Base-by-base conservation (phyloP, 2,888 invertebrate species). In the Bimastos eiseni region DNA sequence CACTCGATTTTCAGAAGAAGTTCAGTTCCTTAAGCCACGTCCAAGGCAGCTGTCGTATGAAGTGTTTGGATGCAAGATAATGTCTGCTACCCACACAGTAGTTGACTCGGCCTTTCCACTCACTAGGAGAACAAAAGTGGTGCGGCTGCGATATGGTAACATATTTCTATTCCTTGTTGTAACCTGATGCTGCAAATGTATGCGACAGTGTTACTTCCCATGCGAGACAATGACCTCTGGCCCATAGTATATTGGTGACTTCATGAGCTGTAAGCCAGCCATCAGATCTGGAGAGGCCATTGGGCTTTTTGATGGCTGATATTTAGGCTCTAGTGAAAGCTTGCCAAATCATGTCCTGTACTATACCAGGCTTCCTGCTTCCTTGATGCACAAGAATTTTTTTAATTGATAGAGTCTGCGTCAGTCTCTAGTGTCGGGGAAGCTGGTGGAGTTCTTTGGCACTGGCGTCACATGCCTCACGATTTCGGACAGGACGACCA, bases 381-480 rank as follows among this genome's bases (percentile, higher is more conserved):
- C n/a, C n/a, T 4, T 70, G 70, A 70, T 70, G 30, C n/a, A 70
- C 8, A n/a, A 70, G 70, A 49, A 6, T 70, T 70, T 15, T 70
- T n/a, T 70, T n/a, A 8, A 13, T 70, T 30, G 70, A 6, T 94
- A 97, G 97, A 97, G 98, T 95, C 96, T 99, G 90, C 97, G 99
- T n/a, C 97, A 98, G 93, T 95, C 98, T 89, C 99, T 99, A 83
- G 99, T 99, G 19, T 99, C 99, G 90, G 98, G 98, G 8, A 99
- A 99, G 94, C 99, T 99, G 96, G 99, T 99, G 15, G 99, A 99
- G 96, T 99, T 99, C 96, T 99, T 97, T 95, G 99, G 99, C 0
- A 97, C 98, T 0, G 99, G 99, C 6, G 98, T 99, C 8, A 95
- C 96, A 0, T 97, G 97, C 91, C 95, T 99, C 11, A 98, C 98